Conservation (phyloP, 2,888 invertebrate genomes). For the Ophion ventricosus region DNA sequence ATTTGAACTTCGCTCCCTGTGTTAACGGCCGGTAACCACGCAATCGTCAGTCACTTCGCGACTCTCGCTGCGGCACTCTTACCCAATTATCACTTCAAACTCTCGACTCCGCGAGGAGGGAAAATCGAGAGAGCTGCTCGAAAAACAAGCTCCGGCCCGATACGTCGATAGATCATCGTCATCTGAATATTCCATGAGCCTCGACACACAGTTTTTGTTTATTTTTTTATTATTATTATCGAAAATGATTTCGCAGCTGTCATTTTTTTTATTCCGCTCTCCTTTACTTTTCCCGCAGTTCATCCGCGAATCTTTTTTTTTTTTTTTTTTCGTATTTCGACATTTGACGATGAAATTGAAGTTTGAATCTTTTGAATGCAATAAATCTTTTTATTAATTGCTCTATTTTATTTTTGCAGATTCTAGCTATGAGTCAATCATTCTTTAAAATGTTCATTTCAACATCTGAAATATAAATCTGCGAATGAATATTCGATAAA, state of each 20-base stretch:
- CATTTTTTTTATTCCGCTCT: slow-evolving; percentile 50
- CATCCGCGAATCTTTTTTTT: slow-evolving; percentile 15
- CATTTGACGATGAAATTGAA: no score
- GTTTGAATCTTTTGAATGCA: no score
- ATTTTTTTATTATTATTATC: neutral
- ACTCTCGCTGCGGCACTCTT: slow-evolving; percentile 7
- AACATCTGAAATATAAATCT: no score
- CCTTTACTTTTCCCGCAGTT: neutral
- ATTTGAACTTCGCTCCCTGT: slow-evolving; percentile 58
- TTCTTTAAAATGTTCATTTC: neutral
- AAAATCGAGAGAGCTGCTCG: neutral
- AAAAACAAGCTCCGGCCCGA: neutral
- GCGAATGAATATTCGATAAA: neutral
- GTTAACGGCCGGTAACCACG: slow-evolving; percentile 42
- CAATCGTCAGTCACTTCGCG: slow-evolving; percentile 6
- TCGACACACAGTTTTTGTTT: neutral
- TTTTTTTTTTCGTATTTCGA: neutral
- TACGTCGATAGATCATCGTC: neutral
- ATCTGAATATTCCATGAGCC: no score
- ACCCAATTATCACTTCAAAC: slow-evolving; percentile 38
- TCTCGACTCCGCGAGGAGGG: slow-evolving; percentile 22
- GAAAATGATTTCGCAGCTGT: slow-evolving; percentile 61
- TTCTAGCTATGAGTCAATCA: neutral
- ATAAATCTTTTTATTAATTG: no score
- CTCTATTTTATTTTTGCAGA: no score